These are phyloP conservation scores for Lithophane ornitopus DNA, from an alignment of 2,888 invertebrate species.

Conservation along the genomic window DNA sequence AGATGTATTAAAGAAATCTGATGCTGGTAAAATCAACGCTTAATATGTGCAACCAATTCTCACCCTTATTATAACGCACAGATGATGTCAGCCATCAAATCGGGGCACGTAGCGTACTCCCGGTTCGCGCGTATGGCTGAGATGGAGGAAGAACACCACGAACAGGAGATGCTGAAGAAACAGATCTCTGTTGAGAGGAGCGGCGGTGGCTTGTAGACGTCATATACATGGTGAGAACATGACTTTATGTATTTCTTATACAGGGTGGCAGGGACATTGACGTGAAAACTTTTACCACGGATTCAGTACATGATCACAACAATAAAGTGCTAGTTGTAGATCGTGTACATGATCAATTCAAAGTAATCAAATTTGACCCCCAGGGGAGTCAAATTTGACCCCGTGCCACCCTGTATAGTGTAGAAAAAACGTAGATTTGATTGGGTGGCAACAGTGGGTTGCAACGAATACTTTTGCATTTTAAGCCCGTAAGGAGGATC, in stretches of 20 bases:
- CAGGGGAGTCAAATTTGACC: too few species aligned
- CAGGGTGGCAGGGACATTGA: too few species aligned
- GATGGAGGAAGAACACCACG: constrained; percentile 96
- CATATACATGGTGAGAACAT: constrained; percentile 53
- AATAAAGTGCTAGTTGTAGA: too few species aligned
- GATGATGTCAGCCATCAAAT: constrained; percentile 99
- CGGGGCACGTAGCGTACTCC: constrained; percentile 98
- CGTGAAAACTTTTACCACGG: too few species aligned
- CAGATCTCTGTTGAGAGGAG: constrained; percentile 98
- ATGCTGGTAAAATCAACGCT: neutral
- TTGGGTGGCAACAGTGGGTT: neutral
- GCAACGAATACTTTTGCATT: neutral
- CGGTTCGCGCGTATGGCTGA: constrained; percentile 98
- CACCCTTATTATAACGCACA: constrained; percentile 78
- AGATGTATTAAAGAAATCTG: too few species aligned
- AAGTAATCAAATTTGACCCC: too few species aligned
- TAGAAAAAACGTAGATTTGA: neutral
- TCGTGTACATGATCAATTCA: too few species aligned
- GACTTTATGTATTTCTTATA: neutral
- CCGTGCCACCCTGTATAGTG: neutral
- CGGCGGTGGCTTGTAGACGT: constrained; percentile 96
- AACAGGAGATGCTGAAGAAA: constrained; percentile 93
- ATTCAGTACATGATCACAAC: too few species aligned
- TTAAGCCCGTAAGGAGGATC: neutral
- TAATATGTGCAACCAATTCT: constrained; percentile 2